A percentile compares a stretch with the other conserved stretches of the same genome.
phyloP scores from a whole-genome alignment of 2,888 invertebrate genomes.

The Drosophila neotestacea region DNA sequence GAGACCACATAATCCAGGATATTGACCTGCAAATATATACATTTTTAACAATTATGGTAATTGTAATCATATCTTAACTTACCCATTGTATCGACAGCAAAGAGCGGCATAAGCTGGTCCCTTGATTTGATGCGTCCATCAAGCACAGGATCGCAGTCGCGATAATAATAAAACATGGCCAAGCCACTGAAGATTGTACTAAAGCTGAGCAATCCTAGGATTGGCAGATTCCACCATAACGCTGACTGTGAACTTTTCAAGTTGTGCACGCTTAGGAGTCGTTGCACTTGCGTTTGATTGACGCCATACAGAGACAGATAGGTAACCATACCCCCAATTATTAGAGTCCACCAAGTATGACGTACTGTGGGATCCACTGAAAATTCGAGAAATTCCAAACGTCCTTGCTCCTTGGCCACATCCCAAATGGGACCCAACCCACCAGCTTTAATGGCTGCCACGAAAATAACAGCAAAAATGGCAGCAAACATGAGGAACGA shows the following conservation, averaged over 20 bases:
- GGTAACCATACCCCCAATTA: slow-evolving; percentile 92
- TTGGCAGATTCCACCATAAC: slow-evolving; percentile 93
- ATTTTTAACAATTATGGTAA: neutral
- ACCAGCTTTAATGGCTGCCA: slow-evolving; percentile 89
- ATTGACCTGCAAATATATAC: slow-evolving; percentile 75
- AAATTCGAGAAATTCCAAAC: slow-evolving; percentile 90
- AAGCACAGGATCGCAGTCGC: slow-evolving; percentile 91
- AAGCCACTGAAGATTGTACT: slow-evolving; percentile 92
- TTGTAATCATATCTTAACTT: slow-evolving; percentile 9
- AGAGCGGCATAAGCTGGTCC: slow-evolving; percentile 93
- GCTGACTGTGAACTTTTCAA: slow-evolving; percentile 90
- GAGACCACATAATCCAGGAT: slow-evolving; percentile 94
- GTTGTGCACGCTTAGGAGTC: slow-evolving; percentile 90
- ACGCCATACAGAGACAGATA: slow-evolving; percentile 94
- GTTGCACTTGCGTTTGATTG: slow-evolving; percentile 93
- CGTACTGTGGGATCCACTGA: slow-evolving; percentile 92
- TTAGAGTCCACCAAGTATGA: slow-evolving; percentile 93
- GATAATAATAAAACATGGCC: slow-evolving; percentile 93
- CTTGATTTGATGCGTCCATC: slow-evolving; percentile 87
- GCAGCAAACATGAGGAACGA: slow-evolving; percentile 94
- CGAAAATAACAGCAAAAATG: slow-evolving; percentile 91
- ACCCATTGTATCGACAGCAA: slow-evolving; percentile 91
- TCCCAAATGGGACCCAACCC: slow-evolving; percentile 90
- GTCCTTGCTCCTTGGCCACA: slow-evolving; percentile 89
- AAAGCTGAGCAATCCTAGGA: slow-evolving; percentile 90